These are phyloP conservation scores for Zygaena filipendulae DNA, from an alignment of 2,888 invertebrate species.

Conservation along the genomic window DNA sequence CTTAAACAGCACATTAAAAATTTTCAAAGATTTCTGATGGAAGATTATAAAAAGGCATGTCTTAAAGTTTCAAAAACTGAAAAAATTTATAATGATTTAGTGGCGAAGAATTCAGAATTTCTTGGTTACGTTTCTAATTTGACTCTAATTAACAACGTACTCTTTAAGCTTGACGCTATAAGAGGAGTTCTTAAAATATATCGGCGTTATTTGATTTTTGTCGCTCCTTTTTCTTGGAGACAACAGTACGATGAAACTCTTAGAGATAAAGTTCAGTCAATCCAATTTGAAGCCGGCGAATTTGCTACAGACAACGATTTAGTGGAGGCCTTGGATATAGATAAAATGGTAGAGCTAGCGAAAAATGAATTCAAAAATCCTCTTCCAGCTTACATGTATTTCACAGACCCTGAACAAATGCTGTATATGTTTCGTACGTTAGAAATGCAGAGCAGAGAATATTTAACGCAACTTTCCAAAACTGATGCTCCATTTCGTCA, in stretches of 20 bases:
- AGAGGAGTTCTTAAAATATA: conserved; percentile 46
- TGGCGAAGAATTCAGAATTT: conserved; percentile 42
- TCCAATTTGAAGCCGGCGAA: conserved; percentile 45
- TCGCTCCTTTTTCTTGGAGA: conserved; percentile 53
- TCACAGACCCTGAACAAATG: conserved; percentile 43
- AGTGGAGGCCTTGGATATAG: conserved; percentile 47
- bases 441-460: conserved; percentile 60
- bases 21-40: conserved; percentile 54
- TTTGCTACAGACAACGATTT: conserved; percentile 52
- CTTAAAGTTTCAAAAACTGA: conserved; percentile 38
- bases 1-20: conserved; percentile 48
- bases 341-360: conserved; percentile 46
- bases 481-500: conserved; percentile 39
- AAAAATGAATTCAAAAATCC: conserved; percentile 40
- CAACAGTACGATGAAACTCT: conserved; percentile 46
- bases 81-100: conserved; percentile 35
- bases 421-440: conserved; percentile 48
- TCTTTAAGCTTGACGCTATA: conserved; percentile 55
- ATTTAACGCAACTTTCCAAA: conserved; percentile 46
- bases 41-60: conserved; percentile 56
- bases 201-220: conserved; percentile 47
- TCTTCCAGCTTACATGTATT: conserved; percentile 35
- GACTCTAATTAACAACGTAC: conserved; percentile 43
- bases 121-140: conserved; percentile 38
- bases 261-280: conserved; percentile 34